These are phyloP conservation scores for Malurus cyaneus DNA, from an alignment of 2,113 vertebrate species.

Conservation along the genomic window DNA sequence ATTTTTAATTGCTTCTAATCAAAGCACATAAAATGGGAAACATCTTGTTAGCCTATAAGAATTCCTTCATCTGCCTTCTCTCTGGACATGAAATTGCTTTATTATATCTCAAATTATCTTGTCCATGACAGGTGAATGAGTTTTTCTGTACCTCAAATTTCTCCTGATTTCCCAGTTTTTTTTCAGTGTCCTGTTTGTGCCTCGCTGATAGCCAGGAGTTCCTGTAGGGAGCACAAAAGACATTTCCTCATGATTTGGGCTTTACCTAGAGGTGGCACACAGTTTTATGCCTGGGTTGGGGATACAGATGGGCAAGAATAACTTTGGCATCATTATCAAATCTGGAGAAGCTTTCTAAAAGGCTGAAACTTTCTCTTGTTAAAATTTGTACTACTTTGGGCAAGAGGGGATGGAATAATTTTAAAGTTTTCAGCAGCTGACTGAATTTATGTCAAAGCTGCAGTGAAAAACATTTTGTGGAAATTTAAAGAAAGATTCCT, in stretches of 20 bases:
- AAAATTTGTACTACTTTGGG: neutral
- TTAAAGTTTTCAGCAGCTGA: neutral
- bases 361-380: neutral
- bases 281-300: neutral
- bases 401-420: neutral
- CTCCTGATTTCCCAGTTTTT: neutral
- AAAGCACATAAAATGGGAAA: neutral
- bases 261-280: neutral
- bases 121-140: neutral
- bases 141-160: neutral
- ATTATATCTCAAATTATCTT: neutral
- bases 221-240: neutral
- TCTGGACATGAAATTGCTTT: neutral
- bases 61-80: neutral
- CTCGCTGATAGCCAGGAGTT: neutral
- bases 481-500: neutral
- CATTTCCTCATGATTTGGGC: accelerated
- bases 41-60: neutral
- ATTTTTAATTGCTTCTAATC: neutral
- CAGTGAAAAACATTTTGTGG: neutral
- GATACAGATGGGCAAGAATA: neutral
- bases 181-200: neutral
- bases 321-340: neutral
- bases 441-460: neutral
- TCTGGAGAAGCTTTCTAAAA: neutral